Base-by-base conservation (phyloP, 2,113 vertebrate species). In the Aspiorhynchus laticeps region DNA sequence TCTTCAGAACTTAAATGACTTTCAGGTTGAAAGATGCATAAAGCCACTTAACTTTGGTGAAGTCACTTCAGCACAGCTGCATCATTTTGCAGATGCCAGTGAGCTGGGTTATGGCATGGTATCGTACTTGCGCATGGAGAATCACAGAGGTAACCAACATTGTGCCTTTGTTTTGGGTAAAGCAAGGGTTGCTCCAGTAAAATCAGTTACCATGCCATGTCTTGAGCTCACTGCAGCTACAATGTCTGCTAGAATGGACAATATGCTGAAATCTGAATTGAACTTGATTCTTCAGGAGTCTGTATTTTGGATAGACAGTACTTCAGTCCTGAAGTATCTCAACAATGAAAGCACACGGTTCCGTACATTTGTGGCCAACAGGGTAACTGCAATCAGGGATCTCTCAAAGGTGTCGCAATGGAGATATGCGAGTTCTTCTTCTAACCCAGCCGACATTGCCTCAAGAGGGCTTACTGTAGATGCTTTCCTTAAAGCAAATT, bases 71-170 rank as follows among this genome's bases (percentile, higher is more conserved):
- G 51, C 67, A 11, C 67, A 80, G 28, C n/a, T 86, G 14, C 85
- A 86, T 28, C 78, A 86, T 59, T 82, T 86, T 24, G 3, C 33
- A 12, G 67, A 86, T 88, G n/a, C n/a, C n/a, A n/a, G n/a, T n/a
- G n/a, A n/a, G n/a, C n/a, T n/a, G n/a, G n/a, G n/a, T n/a, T n/a
- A n/a, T n/a, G n/a, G n/a, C n/a, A n/a, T n/a, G n/a, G n/a, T n/a
- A n/a, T n/a, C n/a, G n/a, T n/a, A n/a, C n/a, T n/a, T n/a, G n/a
- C n/a, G n/a, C n/a, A n/a, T n/a, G n/a, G n/a, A n/a, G n/a, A n/a
- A n/a, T n/a, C n/a, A n/a, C n/a, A n/a, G n/a, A n/a, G n/a, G n/a
- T n/a, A n/a, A n/a, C n/a, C n/a, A n/a, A n/a, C n/a, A n/a, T n/a
- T n/a, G n/a, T n/a, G n/a, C n/a, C n/a, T n/a, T n/a, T n/a, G n/a